Base-by-base conservation (phyloP, 2,888 invertebrate genomes). In the Lithodes maja region DNA sequence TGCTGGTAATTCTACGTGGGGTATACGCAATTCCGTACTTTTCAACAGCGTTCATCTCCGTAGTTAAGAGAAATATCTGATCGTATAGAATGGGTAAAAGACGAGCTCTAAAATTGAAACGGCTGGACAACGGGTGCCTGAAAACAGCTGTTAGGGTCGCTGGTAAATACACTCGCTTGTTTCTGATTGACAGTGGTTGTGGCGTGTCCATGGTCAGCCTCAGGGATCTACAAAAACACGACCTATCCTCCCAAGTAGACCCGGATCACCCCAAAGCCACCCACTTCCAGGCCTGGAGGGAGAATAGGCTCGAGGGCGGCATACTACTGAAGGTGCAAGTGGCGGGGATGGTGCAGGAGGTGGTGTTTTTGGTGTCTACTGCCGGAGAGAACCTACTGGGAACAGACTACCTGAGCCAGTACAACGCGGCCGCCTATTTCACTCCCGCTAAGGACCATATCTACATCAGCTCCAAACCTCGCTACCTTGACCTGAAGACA, bases 171-270 rank as follows among this genome's bases (percentile, higher is more conserved):
- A 71, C 71, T n/a, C 12, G 71, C 3, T 17, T 1, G 12, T 71
- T 71, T 71, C 71, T 71, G n/a, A 12, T 71, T 12, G 71, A 71
- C 17, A n/a, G n/a, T n/a, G 71, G 71, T 5, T n/a, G 71, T n/a
- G 71, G 3, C 3, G 71, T 71, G 71, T 71, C 71, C 17, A 71
- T 71, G 71, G n/a, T 71, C 71, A 71, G 71, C 71, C 71, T n/a
- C 5, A 3, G 17, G 71, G 71, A 71, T n/a, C 71, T 71, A 12
- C 3, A 12, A 12, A n/a, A 12, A 1, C 17, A 71, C 17, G 17
- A n/a, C 17, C 71, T 71, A 12, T 5, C 15, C n/a, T 71, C 71
- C 12, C 12, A 1, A n/a, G 71, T 71, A 3, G 17, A 71, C 17
- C 12, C 1, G 71, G 15, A n/a, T 12, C 71, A 71, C 17, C 71